Conservation (phyloP, 2,888 invertebrate species). For the Drosophila seclusa region DNA sequence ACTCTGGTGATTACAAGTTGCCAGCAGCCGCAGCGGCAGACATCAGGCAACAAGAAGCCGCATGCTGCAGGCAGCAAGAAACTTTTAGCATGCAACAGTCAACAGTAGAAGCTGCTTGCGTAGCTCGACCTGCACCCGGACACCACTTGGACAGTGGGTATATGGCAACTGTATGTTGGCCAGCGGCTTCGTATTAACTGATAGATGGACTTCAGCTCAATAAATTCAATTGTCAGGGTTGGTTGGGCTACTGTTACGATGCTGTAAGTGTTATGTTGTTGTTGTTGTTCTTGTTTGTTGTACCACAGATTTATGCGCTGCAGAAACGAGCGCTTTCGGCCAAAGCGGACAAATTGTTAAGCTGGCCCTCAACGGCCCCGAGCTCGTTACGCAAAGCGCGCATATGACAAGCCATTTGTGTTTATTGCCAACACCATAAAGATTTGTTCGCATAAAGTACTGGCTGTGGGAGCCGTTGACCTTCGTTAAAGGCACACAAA, state of each 20-base stretch:
- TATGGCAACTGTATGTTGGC: conserved; percentile 32
- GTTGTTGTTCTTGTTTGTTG: conserved; percentile 9
- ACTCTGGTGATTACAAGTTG: conserved; percentile 52
- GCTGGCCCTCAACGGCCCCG: conserved; percentile 45
- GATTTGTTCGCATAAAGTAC: conserved; percentile 58
- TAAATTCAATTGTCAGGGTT: conserved; percentile 75
- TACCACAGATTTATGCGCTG: conserved; percentile 59
- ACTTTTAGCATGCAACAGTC: conserved; percentile 40
- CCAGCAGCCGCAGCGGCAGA: conserved; percentile 8
- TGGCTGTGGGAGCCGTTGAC: conserved; percentile 46
- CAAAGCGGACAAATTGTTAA: conserved; percentile 65
- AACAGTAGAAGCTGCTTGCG: conserved; percentile 21
- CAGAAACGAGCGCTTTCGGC: conserved; percentile 23
- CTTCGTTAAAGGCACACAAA: conserved; percentile 57
- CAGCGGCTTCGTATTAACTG: conserved; percentile 71
- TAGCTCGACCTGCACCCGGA: not conserved
- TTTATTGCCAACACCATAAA: conserved; percentile 75
- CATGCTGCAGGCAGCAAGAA: conserved; percentile 33
- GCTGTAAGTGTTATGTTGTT: conserved; percentile 5
- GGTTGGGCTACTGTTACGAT: conserved; percentile 20
- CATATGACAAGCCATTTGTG: conserved; percentile 79
- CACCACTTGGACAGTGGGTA: conserved; percentile 25
- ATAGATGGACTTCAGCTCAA: conserved; percentile 73
- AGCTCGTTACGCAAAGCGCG: conserved; percentile 71
- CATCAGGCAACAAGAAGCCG: not conserved